Evolutionary conservation across 1,140 invertebrate species (phyloP).

Genomic region (Bombus terrestris): DNA sequence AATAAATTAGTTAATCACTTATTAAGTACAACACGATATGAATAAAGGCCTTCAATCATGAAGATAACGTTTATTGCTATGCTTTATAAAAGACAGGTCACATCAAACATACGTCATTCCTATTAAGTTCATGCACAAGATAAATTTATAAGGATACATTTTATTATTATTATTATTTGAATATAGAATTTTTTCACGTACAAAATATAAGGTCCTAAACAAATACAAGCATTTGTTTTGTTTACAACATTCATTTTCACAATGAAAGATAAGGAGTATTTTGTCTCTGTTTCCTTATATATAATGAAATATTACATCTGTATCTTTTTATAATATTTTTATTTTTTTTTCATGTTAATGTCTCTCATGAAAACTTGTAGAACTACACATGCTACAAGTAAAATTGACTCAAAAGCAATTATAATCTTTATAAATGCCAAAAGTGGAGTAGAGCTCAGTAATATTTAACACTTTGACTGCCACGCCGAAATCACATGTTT

Average conservation of each 20-base stretch:
- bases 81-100: constrained; percentile 54
- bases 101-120: constrained; percentile 52
- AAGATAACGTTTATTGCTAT: constrained; percentile 57
- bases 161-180: background rate
- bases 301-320: constrained; percentile 17
- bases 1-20: background rate
- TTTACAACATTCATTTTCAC: constrained; percentile 36
- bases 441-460: constrained; percentile 8
- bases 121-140: constrained; percentile 45
- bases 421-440: constrained; percentile 23
- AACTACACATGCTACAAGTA: constrained; percentile 1
- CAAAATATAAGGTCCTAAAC: constrained; percentile 48
- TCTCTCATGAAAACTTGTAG: background rate
- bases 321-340: background rate
- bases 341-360: background rate
- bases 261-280: constrained; percentile 44
- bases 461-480: background rate
- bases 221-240: constrained; percentile 41
- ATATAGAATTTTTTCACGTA: constrained; percentile 22
- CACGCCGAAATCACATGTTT: too few relatives aligned
- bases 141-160: constrained; percentile 38
- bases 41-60: constrained; percentile 15
- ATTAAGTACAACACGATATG: too few relatives aligned
- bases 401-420: constrained; percentile 8
- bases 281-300: constrained; percentile 8